phyloP scores from a whole-genome alignment of 1,140 invertebrate species.

The Mizuhopecten yessoensis region DNA sequence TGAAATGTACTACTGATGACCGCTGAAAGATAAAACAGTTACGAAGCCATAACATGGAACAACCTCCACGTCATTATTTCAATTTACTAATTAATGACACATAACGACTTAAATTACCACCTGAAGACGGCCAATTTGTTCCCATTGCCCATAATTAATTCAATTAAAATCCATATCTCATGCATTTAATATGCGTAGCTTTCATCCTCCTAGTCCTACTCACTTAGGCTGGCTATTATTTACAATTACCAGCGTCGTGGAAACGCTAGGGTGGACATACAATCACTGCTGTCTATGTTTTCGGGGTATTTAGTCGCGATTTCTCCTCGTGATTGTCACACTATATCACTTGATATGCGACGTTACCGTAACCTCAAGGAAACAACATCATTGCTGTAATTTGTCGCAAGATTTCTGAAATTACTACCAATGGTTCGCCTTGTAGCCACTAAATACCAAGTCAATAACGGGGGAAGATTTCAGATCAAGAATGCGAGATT shows the following conservation, averaged over 20 bases:
- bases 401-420: background rate
- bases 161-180: conserved; percentile 8
- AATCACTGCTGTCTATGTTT: background rate
- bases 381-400: background rate
- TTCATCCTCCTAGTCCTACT: background rate
- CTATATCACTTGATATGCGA: background rate
- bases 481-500: too few relatives aligned
- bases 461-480: background rate
- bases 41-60: background rate
- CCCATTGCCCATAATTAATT: background rate
- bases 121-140: conserved; percentile 18
- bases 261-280: background rate
- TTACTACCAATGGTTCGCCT: background rate
- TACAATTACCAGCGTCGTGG: background rate
- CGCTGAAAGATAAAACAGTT: background rate
- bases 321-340: background rate
- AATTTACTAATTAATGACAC: conserved; percentile 22
- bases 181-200: conserved; percentile 18
- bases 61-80: background rate
- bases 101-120: conserved; percentile 39
- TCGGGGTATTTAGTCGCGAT: background rate
- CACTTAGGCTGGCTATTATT: background rate
- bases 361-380: background rate
- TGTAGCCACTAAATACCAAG: background rate
- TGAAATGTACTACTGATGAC: too few relatives aligned